Conservation (phyloP, 1,140 invertebrate genomes). For the Nylanderia fulva region DNA sequence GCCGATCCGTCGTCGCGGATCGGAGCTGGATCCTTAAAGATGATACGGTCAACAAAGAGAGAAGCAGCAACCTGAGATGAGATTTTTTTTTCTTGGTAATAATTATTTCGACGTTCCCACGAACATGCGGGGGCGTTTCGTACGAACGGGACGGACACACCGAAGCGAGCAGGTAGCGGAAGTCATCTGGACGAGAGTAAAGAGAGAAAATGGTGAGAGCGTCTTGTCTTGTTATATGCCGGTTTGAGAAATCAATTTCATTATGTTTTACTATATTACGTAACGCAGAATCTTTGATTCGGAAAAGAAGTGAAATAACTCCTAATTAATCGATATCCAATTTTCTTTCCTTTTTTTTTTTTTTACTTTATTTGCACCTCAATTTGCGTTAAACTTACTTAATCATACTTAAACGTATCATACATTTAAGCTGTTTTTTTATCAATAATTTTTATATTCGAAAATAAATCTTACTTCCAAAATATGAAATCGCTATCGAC, state of each 20-base stretch:
- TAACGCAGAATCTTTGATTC: slow-evolving; percentile 66
- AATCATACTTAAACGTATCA: too few relatives aligned
- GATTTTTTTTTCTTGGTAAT: slow-evolving; percentile 81
- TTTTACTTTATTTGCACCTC: neutral
- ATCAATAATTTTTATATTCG: neutral
- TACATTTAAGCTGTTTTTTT: neutral
- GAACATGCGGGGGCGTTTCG: slow-evolving; percentile 84
- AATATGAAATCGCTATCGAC: neutral
- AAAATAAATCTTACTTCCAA: neutral
- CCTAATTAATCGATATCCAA: slow-evolving; percentile 3
- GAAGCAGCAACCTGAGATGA: slow-evolving; percentile 82
- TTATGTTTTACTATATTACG: slow-evolving; percentile 78
- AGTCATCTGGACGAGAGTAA: slow-evolving; percentile 70
- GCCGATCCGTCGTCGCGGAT: slow-evolving; percentile 64
- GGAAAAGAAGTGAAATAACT: neutral
- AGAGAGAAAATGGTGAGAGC: slow-evolving; percentile 76
- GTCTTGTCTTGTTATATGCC: slow-evolving; percentile 75
- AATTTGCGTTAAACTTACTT: neutral
- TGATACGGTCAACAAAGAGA: slow-evolving; percentile 84
- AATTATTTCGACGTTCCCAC: slow-evolving; percentile 86
- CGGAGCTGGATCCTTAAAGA: slow-evolving; percentile 81
- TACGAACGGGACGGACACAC: slow-evolving; percentile 75
- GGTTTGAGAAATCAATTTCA: slow-evolving; percentile 83
- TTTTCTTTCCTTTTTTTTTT: neutral
- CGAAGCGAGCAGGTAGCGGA: slow-evolving; percentile 76